These are phyloP conservation scores for Caenorhabditis sp. DNA, from an alignment of 2,888 invertebrate species.

Conservation along the genomic window DNA sequence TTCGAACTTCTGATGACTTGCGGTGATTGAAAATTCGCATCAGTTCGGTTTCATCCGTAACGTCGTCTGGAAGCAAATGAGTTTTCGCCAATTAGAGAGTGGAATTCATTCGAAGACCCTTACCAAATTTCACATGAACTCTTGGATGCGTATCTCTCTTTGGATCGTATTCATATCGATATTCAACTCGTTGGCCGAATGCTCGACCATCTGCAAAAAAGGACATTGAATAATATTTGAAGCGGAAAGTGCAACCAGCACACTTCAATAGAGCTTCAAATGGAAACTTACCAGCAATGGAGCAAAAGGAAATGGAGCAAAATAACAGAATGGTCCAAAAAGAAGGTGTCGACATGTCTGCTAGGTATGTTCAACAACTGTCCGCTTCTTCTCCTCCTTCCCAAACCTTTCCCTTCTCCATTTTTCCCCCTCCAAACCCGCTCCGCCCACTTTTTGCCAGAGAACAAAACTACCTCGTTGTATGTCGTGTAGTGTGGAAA, in stretches of 20 bases:
- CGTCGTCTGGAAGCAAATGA: no score
- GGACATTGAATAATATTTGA: background rate
- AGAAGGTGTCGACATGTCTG: conserved; percentile 25
- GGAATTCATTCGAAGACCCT: no score
- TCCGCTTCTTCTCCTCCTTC: conserved; percentile 28
- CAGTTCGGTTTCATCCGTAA: conserved; percentile 51
- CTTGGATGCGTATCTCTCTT: conserved; percentile 61
- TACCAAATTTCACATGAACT: conserved; percentile 67
- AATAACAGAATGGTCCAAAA: conserved; percentile 3
- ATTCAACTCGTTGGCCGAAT: conserved; percentile 68
- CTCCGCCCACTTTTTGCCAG: conserved; percentile 53
- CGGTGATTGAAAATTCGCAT: conserved; percentile 64
- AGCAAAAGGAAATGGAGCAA: background rate
- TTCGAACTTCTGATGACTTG: conserved; percentile 61
- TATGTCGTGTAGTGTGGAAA: background rate
- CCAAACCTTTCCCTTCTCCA: conserved; percentile 8
- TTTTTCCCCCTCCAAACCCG: background rate
- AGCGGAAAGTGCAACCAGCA: background rate
- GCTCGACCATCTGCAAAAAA: conserved; percentile 51
- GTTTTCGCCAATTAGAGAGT: no score
- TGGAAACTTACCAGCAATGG: conserved; percentile 20
- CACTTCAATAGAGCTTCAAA: no score
- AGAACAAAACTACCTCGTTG: conserved; percentile 15
- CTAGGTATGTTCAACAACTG: conserved; percentile 22
- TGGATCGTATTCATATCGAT: conserved; percentile 70